A percentile compares a stretch with the other conserved stretches of the same genome.
These are phyloP conservation scores for Molossus molossus DNA, from an alignment of 2,797 vertebrate species.

Conservation along the genomic window DNA sequence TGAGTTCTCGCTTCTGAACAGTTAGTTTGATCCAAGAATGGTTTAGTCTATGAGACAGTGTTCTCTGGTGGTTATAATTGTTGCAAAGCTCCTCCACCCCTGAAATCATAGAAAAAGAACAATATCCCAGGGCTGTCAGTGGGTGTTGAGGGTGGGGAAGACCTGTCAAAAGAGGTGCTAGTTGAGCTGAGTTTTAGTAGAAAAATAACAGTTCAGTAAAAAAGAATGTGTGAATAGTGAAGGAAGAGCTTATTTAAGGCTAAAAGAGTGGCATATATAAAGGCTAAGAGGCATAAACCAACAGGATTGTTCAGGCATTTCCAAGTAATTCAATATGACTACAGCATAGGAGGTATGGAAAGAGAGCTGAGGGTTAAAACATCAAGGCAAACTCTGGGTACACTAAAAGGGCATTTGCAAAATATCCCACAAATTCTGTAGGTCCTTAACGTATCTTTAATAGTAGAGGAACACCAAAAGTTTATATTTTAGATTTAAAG, in stretches of 20 bases:
- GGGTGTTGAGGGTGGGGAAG: background rate
- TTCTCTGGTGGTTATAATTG: background rate
- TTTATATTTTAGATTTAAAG: background rate
- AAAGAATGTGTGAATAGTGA: background rate
- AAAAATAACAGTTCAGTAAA: background rate
- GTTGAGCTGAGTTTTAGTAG: conserved; percentile 3
- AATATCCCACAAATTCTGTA: background rate
- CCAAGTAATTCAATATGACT: background rate
- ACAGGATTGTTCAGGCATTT: background rate
- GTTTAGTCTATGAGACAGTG: background rate
- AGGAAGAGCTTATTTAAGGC: background rate
- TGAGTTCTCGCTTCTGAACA: background rate
- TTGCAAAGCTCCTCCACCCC: background rate
- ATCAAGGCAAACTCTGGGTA: background rate
- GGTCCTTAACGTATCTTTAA: background rate
- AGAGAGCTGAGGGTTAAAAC: background rate
- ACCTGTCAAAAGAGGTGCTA: background rate
- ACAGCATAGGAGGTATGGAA: background rate
- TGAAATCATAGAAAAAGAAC: background rate
- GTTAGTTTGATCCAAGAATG: background rate
- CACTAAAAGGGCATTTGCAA: background rate
- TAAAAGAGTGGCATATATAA: background rate
- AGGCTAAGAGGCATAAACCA: background rate
- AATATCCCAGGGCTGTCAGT: background rate
- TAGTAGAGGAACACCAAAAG: background rate